Evolutionary conservation across 2,113 vertebrate species (phyloP), one percentile per base, ranked within the genome.

Genomic region (Hystrix brachyura): DNA sequence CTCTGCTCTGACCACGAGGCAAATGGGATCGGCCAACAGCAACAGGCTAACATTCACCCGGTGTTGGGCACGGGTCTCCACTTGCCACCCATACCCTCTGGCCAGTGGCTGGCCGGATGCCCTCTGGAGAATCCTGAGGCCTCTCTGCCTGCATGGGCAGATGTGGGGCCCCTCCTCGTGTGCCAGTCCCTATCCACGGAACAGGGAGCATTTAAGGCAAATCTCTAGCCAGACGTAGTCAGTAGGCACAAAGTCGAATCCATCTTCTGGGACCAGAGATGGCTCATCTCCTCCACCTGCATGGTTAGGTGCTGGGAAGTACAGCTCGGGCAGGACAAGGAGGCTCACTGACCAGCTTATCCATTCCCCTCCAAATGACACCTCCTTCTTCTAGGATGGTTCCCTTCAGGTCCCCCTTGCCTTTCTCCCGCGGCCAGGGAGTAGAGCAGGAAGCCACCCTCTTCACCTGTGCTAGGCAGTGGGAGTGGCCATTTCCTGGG

Each of bases 191-290:
- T 91, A 86, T 97, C 96, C 76, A 27, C 0, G 5, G 94, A 97
- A 93, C 94, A 96, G 87, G 96, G 97, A 96, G 91, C 87, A 96
- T 98, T 98, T 98, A 98, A 98, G 98, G 98, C 98, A 92, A 98
- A 97, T 98, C 97, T 98, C 98, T 21, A 59, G 94, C 96, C 97
- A 97, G 97, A 29, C 81, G 65, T 57, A 96, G 93, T 8, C 21
- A 84, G 82, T 97, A 87, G 96, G 94, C 87, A 97, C 97, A 94
- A 87, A 97, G 96, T 34, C 18, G 88, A 82, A 90, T 53, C 83
- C 69, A 32, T 80, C 87, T 5, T 96, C 97, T 97, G 86, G 97
- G 96, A 91, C 96, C 98, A 97, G 95, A 94, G 96, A 96, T 94
- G 97, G 98, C 98, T 92, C 97, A 93, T 97, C 91, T 59, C 64